Conservation (phyloP, 2,888 invertebrate species). For the Heliconius erato region DNA sequence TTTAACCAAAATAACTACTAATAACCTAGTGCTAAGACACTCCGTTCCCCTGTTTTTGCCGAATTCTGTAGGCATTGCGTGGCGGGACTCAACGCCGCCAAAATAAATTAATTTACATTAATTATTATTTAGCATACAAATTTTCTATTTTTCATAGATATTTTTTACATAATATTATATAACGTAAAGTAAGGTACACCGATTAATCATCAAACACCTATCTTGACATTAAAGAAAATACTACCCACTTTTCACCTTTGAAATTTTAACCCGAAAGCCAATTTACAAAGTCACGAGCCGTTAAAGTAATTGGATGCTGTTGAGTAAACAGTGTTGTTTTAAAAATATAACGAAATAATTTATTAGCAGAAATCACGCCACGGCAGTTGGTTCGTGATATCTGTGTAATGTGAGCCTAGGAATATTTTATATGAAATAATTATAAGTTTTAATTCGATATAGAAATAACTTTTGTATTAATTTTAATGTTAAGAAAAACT, state of each 20-base stretch:
- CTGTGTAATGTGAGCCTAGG: neutral
- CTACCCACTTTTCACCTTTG: slow-evolving; percentile 14
- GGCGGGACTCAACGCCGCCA: no score
- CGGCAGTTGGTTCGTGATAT: slow-evolving; percentile 19
- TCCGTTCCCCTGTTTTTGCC: no score
- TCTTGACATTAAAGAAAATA: neutral
- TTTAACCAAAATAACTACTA: no score
- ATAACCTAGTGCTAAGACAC: no score
- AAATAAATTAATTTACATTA: no score
- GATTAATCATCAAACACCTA: slow-evolving; percentile 8
- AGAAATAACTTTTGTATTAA: neutral
- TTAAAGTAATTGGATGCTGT: slow-evolving; percentile 45
- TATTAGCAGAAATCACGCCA: slow-evolving; percentile 40
- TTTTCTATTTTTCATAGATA: neutral
- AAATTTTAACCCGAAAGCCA: slow-evolving; percentile 32
- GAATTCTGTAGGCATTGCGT: no score
- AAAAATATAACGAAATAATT: slow-evolving; percentile 40
- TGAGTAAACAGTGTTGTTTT: slow-evolving; percentile 38
- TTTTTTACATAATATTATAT: neutral
- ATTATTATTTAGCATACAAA: neutral
- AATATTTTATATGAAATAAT: neutral
- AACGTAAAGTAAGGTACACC: neutral
- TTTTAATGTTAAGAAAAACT: neutral
- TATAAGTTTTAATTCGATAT: neutral
- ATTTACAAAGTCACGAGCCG: slow-evolving; percentile 39